Conservation (phyloP, 2,797 vertebrate species). For the Nyctalus aviator region DNA sequence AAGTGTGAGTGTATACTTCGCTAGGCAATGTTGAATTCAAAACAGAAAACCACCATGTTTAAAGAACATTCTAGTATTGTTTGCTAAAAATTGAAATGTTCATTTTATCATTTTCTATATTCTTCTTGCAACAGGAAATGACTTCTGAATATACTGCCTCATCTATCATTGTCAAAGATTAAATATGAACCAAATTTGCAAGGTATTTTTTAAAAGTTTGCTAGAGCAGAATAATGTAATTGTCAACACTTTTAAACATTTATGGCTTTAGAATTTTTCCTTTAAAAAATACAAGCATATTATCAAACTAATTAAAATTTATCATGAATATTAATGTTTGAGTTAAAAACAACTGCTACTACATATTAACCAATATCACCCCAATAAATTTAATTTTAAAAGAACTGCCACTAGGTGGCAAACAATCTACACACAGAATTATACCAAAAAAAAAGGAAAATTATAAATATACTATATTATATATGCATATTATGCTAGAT, state of each 20-base stretch:
- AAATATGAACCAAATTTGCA: slow-evolving; percentile 79
- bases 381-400: slow-evolving; percentile 58
- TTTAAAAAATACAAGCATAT: slow-evolving; percentile 53
- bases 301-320: slow-evolving; percentile 74
- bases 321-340: slow-evolving; percentile 80
- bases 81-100: slow-evolving; percentile 65
- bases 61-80: slow-evolving; percentile 21
- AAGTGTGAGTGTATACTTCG: slow-evolving; percentile 9
- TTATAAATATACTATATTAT: slow-evolving; percentile 75
- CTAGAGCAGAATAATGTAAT: slow-evolving; percentile 77
- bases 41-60: slow-evolving; percentile 51
- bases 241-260: slow-evolving; percentile 77
- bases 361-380: slow-evolving; percentile 49
- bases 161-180: slow-evolving; percentile 79
- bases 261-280: slow-evolving; percentile 69
- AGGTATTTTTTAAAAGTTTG: slow-evolving; percentile 74
- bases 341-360: slow-evolving; percentile 86
- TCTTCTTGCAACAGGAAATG: slow-evolving; percentile 72
- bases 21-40: slow-evolving; percentile 24
- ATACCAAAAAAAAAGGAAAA: slow-evolving; percentile 82
- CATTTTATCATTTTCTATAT: slow-evolving; percentile 74
- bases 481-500: slow-evolving; percentile 68
- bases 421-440: slow-evolving; percentile 83
- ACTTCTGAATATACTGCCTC: slow-evolving; percentile 69
- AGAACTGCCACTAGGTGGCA: slow-evolving; percentile 89